These are phyloP conservation scores for Loris lydekkerianus DNA, from an alignment of 2,797 vertebrate genomes.

Conservation along the genomic window DNA sequence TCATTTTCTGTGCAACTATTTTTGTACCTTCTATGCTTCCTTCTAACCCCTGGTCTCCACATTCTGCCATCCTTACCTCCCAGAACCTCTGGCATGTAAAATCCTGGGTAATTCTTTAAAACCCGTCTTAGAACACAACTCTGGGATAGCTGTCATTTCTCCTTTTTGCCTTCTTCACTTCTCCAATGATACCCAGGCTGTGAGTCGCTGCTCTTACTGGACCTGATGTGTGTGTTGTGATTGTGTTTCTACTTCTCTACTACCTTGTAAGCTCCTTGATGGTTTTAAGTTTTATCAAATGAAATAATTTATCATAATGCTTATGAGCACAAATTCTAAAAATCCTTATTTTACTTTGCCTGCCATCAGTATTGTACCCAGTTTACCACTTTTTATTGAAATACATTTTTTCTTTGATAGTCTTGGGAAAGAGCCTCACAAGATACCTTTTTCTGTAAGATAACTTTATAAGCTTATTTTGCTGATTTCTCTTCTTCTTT, in stretches of 20 bases:
- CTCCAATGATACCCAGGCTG: background rate
- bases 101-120: background rate
- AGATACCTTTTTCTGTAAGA: background rate
- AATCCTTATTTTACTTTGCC: background rate
- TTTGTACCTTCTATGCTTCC: background rate
- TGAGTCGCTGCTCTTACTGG: background rate
- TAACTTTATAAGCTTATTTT: background rate
- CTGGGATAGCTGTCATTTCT: background rate
- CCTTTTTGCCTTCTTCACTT: background rate
- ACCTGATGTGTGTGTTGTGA: background rate
- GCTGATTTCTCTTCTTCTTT: background rate
- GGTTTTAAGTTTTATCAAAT: background rate
- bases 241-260: background rate
- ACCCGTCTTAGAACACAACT: background rate
- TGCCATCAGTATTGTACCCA: background rate
- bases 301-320: background rate
- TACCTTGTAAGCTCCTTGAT: background rate
- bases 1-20: background rate
- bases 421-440: background rate
- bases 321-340: slow-evolving; percentile 47
- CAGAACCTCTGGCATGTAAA: background rate
- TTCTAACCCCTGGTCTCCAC: background rate
- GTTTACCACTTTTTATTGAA: background rate
- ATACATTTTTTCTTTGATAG: background rate
- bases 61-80: background rate